These are phyloP conservation scores for Pteropus rufus DNA, from an alignment of 2,797 vertebrate genomes.

Conservation along the genomic window DNA sequence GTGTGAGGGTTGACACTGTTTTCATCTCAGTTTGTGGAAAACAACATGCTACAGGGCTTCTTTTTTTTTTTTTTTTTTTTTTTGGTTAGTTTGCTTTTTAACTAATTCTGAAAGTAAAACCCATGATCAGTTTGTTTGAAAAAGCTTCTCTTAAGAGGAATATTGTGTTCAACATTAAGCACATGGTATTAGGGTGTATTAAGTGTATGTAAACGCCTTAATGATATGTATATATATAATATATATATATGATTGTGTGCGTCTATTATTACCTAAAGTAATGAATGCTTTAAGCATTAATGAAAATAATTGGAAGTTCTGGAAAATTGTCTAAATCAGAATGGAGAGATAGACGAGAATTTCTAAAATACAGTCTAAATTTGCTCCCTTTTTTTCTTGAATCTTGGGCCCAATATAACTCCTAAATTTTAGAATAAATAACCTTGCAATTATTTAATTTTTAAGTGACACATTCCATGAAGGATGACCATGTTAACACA, in stretches of 20 bases:
- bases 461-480: not conserved
- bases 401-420: not conserved
- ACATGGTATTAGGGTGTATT: not conserved
- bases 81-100: not conserved
- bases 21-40: not conserved
- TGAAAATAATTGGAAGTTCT: not conserved
- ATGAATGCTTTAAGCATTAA: not conserved
- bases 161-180: not conserved
- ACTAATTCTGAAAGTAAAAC: slow-evolving; percentile 19
- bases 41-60: not conserved
- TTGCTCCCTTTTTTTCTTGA: not conserved
- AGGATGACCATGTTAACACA: not conserved
- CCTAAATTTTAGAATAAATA: not conserved
- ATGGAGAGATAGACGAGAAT: not conserved
- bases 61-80: not conserved
- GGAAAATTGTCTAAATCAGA: slow-evolving; percentile 23
- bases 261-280: not conserved
- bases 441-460: not conserved
- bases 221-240: not conserved
- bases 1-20: not conserved
- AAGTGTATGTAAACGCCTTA: not conserved
- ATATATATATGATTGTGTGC: not conserved
- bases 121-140: not conserved
- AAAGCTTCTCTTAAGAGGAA: not conserved
- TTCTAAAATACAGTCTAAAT: not conserved